These are phyloP conservation scores for Bugulina stolonifera DNA, from an alignment of 2,888 invertebrate species.

Conservation along the genomic window DNA sequence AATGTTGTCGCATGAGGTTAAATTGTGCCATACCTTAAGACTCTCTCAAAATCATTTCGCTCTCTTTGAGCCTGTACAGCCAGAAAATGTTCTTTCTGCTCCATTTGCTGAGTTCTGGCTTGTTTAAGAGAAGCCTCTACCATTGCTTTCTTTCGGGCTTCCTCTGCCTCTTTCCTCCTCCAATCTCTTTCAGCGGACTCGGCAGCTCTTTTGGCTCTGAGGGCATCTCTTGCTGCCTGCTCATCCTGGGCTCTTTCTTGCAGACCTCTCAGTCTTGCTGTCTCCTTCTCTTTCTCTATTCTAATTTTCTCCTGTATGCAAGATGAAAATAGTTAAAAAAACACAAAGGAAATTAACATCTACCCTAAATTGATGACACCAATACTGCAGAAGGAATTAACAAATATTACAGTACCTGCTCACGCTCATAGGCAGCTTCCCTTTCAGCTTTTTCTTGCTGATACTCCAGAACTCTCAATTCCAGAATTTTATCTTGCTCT, in stretches of 20 bases:
- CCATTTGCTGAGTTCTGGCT: conserved; percentile 49
- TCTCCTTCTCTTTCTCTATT: conserved; percentile 53
- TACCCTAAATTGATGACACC: too few species aligned
- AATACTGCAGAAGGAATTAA: too few species aligned
- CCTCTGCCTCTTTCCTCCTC: conserved; percentile 50
- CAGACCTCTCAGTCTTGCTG: conserved; percentile 45
- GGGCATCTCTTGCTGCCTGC: conserved; percentile 50
- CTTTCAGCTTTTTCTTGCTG: conserved; percentile 52
- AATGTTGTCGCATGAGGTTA: too few species aligned
- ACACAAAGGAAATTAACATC: too few species aligned
- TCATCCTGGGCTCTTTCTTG: conserved; percentile 52
- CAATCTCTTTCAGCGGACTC: conserved; percentile 53
- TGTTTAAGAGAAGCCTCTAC: conserved; percentile 46
- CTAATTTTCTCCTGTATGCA: conserved; percentile 40
- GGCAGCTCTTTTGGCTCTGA: conserved; percentile 52
- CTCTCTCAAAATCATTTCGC: conserved; percentile 51
- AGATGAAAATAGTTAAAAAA: too few species aligned
- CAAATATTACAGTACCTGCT: too few species aligned
- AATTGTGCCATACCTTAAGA: conserved; percentile 42
- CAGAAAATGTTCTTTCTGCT: conserved; percentile 52
- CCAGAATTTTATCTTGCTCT: conserved; percentile 47
- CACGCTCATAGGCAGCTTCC: conserved; percentile 47
- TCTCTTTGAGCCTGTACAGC: conserved; percentile 53
- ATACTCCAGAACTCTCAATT: conserved; percentile 50
- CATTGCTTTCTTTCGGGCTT: conserved; percentile 45